Percentiles rank a stretch among this genome's conserved stretches.
Evolutionary conservation across 2,888 invertebrate genomes (phyloP).

Genomic region (Dicyrtoma fusca): DNA sequence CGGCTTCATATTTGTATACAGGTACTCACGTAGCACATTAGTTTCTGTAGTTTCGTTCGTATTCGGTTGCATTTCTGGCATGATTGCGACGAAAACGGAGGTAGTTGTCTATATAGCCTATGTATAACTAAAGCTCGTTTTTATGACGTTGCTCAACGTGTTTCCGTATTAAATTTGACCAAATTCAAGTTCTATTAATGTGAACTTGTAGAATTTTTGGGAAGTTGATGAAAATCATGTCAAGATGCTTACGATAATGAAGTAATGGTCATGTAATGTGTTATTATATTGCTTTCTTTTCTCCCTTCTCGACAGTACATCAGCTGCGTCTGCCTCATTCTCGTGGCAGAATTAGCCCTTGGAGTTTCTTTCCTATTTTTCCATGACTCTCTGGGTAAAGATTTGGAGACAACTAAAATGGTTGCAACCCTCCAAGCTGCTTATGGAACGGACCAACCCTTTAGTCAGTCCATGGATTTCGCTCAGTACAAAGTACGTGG

Average conservation of each 20-base stretch:
- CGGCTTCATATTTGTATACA: too few relatives aligned
- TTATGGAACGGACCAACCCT: conserved; percentile 52
- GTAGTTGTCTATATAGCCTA: too few relatives aligned
- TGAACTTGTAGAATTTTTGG: not conserved
- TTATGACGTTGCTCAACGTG: too few relatives aligned
- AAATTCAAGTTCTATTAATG: not conserved
- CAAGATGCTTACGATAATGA: not conserved
- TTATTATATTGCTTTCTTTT: too few relatives aligned
- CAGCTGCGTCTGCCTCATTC: conserved; percentile 50
- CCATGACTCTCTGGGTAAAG: conserved; percentile 51
- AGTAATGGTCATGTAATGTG: not conserved
- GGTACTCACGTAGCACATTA: too few relatives aligned
- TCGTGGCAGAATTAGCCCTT: conserved; percentile 52
- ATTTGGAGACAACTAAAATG: conserved; percentile 51
- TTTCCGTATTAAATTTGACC: too few relatives aligned
- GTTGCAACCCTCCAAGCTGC: conserved; percentile 48
- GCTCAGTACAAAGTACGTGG: conserved; percentile 50
- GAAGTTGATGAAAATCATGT: not conserved
- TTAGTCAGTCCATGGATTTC: conserved; percentile 55
- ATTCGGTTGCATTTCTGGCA: too few relatives aligned
- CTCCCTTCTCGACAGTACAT: too few relatives aligned
- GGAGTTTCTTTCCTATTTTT: conserved; percentile 54
- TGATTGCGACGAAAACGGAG: too few relatives aligned
- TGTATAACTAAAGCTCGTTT: too few relatives aligned
- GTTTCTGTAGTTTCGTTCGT: too few relatives aligned